phyloP scores from a whole-genome alignment of 2,113 vertebrate genomes.

The Carassius auratus region DNA sequence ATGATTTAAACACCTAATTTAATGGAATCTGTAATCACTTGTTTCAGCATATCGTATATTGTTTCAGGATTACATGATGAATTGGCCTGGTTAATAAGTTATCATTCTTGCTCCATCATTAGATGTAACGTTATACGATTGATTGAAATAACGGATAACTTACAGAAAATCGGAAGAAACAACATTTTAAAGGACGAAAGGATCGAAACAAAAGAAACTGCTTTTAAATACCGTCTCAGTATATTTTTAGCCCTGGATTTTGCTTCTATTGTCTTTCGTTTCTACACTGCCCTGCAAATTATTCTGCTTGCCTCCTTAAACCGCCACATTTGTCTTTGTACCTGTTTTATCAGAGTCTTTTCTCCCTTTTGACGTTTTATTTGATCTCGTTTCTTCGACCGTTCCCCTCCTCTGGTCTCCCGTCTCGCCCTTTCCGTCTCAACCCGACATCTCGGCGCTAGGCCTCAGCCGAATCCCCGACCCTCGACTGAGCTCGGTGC shows the following conservation, averaged over 20 bases:
- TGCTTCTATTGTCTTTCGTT: slow-evolving; percentile 35
- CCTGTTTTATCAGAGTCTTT: slow-evolving; percentile 50
- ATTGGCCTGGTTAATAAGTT: slow-evolving; percentile 10
- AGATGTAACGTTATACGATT: not conserved
- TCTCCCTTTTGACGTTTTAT: slow-evolving; percentile 10
- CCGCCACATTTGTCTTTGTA: slow-evolving; percentile 22
- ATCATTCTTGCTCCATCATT: not conserved
- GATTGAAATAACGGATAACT: not conserved
- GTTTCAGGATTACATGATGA: not conserved
- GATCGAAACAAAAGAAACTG: not conserved
- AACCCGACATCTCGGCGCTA: slow-evolving; percentile 74
- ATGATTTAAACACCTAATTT: not conserved
- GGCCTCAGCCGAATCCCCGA: slow-evolving; percentile 75
- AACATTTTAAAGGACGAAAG: not conserved
- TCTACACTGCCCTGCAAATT: not conserved
- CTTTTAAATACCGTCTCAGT: not conserved
- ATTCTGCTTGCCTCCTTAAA: not conserved
- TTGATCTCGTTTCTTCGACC: slow-evolving; percentile 55
- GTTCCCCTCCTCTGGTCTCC: slow-evolving; percentile 60
- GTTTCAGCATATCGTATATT: not conserved
- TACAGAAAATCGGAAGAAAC: not conserved
- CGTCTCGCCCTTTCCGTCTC: slow-evolving; percentile 45
- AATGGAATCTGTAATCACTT: not conserved
- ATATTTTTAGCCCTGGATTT: slow-evolving; percentile 3
- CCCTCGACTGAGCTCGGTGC: slow-evolving; percentile 61